phyloP scores from a whole-genome alignment of 2,797 vertebrate genomes.

The Alcedo atthis region DNA sequence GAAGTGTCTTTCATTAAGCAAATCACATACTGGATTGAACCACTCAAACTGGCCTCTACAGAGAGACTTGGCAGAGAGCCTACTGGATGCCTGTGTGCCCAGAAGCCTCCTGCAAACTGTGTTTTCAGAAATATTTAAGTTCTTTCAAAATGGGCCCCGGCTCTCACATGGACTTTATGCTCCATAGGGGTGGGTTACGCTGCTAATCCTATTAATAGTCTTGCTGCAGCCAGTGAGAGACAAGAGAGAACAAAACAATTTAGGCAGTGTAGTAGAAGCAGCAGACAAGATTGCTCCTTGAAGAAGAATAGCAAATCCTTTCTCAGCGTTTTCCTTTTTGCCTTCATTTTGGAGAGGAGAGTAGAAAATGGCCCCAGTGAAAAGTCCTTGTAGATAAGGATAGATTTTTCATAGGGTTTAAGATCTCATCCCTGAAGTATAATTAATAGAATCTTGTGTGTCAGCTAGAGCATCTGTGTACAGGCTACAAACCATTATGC shows the following conservation, averaged over 20 bases:
- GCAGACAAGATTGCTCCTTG: not conserved
- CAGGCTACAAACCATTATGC: not conserved
- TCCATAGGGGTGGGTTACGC: not conserved
- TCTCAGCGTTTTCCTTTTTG: not conserved
- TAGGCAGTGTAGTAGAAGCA: not conserved
- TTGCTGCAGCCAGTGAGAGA: not conserved
- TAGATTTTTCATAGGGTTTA: not conserved
- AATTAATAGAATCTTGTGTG: not conserved
- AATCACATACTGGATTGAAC: slow-evolving; percentile 50
- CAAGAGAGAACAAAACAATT: not conserved
- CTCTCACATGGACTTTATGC: not conserved
- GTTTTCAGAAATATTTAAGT: not conserved
- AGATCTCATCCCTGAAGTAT: not conserved
- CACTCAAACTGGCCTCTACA: slow-evolving; percentile 30
- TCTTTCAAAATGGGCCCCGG: not conserved
- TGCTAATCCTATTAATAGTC: not conserved
- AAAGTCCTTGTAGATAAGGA: not conserved
- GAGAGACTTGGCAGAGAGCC: slow-evolving; percentile 41
- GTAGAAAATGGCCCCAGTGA: not conserved
- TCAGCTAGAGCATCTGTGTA: not conserved
- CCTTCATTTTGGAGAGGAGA: not conserved
- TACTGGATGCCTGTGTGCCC: not conserved
- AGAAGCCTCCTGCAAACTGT: not conserved
- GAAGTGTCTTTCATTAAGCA: slow-evolving; percentile 68
- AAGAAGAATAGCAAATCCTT: not conserved